A percentile compares a stretch with the other conserved stretches of the same genome.
These are phyloP conservation scores for Clarias magur DNA, from an alignment of 2,113 vertebrate species.

Conservation along the genomic window DNA sequence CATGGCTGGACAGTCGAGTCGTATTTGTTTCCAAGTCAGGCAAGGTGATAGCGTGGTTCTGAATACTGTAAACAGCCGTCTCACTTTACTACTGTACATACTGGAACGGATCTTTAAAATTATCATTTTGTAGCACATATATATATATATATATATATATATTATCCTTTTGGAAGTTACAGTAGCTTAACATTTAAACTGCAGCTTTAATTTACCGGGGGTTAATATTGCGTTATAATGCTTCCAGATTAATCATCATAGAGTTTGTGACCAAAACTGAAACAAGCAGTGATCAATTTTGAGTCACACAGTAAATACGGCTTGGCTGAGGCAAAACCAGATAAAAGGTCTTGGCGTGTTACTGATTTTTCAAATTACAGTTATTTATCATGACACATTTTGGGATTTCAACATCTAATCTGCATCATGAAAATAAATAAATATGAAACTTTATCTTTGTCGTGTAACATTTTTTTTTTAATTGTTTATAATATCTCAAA, in stretches of 20 bases:
- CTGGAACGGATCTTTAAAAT: not conserved
- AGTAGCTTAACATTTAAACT: not conserved
- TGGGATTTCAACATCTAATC: not conserved
- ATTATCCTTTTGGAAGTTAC: not conserved
- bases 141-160: too few relatives aligned
- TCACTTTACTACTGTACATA: not conserved
- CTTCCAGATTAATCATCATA: not conserved
- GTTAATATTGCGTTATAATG: not conserved
- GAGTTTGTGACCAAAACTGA: slow-evolving; percentile 13
- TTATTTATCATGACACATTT: not conserved
- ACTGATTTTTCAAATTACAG: not conserved
- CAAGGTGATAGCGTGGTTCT: not conserved
- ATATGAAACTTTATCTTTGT: not conserved
- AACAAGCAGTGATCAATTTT: not conserved
- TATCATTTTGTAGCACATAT: not conserved
- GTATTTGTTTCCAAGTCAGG: not conserved
- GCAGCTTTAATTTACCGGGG: not conserved
- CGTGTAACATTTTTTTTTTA: not conserved
- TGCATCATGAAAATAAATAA: not conserved
- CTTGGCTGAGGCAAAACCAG: not conserved
- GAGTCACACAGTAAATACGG: slow-evolving; percentile 1
- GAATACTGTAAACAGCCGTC: not conserved
- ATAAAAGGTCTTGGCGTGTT: not conserved
- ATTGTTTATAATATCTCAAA: not conserved
- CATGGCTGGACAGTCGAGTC: not conserved